Percentiles rank a stretch among this genome's conserved stretches.
phyloP scores from a whole-genome alignment of 2,888 invertebrate species.

The Hermaeophaga mercurialis region DNA sequence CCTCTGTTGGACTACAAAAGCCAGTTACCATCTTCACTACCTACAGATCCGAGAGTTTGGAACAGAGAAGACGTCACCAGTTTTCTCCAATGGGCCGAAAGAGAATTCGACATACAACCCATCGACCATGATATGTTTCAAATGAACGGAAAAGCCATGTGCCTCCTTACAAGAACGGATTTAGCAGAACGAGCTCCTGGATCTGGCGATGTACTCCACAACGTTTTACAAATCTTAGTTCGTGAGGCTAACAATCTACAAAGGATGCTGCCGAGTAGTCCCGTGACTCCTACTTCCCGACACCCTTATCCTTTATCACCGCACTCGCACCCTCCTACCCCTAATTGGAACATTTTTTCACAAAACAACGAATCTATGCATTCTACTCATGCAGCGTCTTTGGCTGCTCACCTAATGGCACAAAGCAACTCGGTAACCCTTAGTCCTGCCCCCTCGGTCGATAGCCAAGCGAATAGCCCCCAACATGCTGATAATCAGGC shows the following conservation, averaged over 20 bases:
- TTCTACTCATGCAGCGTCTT: constrained; percentile 62
- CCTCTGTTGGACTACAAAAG: constrained; percentile 85
- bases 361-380: constrained; percentile 53
- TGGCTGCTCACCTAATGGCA: constrained; percentile 73
- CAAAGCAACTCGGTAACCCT: constrained; percentile 86
- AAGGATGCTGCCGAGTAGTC: constrained; percentile 78
- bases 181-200: constrained; percentile 90
- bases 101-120: constrained; percentile 88
- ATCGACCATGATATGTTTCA: constrained; percentile 93
- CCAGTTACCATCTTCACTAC: constrained; percentile 81
- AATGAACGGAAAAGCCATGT: constrained; percentile 96
- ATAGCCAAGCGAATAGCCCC: constrained; percentile 85
- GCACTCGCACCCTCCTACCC: constrained; percentile 81
- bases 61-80: constrained; percentile 86
- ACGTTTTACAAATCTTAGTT: constrained; percentile 86
- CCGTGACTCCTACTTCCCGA: constrained; percentile 81
- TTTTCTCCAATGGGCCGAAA: constrained; percentile 89
- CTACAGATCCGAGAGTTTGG: constrained; percentile 89
- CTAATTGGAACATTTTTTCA: constrained; percentile 68
- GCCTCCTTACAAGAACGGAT: constrained; percentile 86
- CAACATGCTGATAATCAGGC: constrained; percentile 69
- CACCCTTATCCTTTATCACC: constrained; percentile 76
- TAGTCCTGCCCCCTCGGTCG: constrained; percentile 88
- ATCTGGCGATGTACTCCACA: constrained; percentile 92
- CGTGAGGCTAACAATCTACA: constrained; percentile 80